Percentiles rank a stretch among this genome's conserved stretches.
Evolutionary conservation across 2,888 invertebrate genomes (phyloP).

Genomic region (Laspeyria flexula): DNA sequence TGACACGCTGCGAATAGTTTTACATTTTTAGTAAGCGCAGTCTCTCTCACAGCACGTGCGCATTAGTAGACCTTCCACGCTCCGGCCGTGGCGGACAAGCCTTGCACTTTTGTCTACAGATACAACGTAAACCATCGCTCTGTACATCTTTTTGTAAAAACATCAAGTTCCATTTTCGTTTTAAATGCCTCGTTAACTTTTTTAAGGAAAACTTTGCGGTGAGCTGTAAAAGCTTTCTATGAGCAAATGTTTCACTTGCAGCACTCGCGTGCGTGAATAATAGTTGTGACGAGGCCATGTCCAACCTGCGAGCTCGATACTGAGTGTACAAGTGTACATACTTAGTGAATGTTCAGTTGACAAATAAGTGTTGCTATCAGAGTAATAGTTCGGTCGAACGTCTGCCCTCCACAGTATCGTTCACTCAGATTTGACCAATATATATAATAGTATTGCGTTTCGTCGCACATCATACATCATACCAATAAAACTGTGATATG

Average conservation of each 20-base stretch:
- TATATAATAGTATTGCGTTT: constrained; percentile 7
- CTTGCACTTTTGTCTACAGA: not conserved
- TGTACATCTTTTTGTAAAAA: constrained; percentile 8
- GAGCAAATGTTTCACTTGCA: constrained; percentile 1
- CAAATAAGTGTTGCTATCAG: not conserved
- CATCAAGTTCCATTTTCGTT: not conserved
- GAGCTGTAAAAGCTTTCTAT: constrained; percentile 5
- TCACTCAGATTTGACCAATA: constrained; percentile 14
- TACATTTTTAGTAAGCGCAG: constrained; percentile 24
- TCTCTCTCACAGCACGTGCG: not conserved
- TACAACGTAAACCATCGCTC: not conserved
- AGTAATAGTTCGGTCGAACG: constrained; percentile 3
- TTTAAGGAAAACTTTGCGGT: not conserved
- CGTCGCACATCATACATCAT: constrained; percentile 10
- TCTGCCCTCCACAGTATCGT: constrained; percentile 18
- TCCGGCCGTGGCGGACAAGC: not conserved
- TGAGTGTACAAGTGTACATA: too few relatives aligned
- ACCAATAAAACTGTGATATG: constrained; percentile 5
- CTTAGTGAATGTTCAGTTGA: too few relatives aligned
- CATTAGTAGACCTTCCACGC: not conserved
- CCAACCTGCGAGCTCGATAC: not conserved
- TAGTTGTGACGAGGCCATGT: not conserved
- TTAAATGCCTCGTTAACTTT: constrained; percentile 11
- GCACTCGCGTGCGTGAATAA: not conserved
- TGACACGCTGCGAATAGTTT: constrained; percentile 30